Evolutionary conservation across 2,888 invertebrate species (phyloP).

Genomic region (Auanema sp.): DNA sequence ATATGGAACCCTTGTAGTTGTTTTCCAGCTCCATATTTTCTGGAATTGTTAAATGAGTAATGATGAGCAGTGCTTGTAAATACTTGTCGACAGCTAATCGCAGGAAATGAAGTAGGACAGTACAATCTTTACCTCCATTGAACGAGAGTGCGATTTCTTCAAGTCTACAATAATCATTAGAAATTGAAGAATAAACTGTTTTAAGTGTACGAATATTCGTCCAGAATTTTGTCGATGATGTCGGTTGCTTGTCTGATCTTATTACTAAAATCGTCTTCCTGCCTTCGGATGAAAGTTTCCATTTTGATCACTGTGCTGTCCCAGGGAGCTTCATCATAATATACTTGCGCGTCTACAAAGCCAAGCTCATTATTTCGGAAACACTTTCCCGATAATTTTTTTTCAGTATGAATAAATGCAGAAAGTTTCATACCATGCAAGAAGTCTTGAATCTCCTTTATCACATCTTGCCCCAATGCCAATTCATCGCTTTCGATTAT

Average conservation of each 20-base stretch:
- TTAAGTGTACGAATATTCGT: conserved; percentile 43
- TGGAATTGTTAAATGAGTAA: no score
- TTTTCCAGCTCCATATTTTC: conserved; percentile 48
- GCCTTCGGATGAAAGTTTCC: conserved; percentile 27
- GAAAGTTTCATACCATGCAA: conserved; percentile 33
- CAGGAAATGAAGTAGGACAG: conserved; percentile 79
- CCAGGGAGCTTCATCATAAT: conserved; percentile 66
- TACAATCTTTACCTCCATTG: conserved; percentile 98
- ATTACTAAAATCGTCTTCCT: conserved; percentile 43
- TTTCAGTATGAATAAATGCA: no score
- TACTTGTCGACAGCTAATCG: conserved; percentile 52
- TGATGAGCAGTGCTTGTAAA: neutral
- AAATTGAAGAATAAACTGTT: neutral
- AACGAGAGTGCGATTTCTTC: conserved; percentile 85
- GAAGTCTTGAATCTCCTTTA: conserved; percentile 32
- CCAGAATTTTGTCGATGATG: conserved; percentile 64
- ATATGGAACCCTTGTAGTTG: conserved; percentile 77
- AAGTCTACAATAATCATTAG: conserved; percentile 65
- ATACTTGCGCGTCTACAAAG: conserved; percentile 66
- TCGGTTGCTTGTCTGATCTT: conserved; percentile 61
- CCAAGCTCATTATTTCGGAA: neutral
- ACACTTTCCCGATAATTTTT: conserved; percentile 4
- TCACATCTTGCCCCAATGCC: conserved; percentile 31
- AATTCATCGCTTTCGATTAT: conserved; percentile 68
- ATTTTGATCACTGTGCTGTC: conserved; percentile 57